Percentiles rank a stretch among this genome's conserved stretches.
Evolutionary conservation across 2,888 invertebrate genomes (phyloP).

Genomic region (Scotopteryx bipunctaria): DNA sequence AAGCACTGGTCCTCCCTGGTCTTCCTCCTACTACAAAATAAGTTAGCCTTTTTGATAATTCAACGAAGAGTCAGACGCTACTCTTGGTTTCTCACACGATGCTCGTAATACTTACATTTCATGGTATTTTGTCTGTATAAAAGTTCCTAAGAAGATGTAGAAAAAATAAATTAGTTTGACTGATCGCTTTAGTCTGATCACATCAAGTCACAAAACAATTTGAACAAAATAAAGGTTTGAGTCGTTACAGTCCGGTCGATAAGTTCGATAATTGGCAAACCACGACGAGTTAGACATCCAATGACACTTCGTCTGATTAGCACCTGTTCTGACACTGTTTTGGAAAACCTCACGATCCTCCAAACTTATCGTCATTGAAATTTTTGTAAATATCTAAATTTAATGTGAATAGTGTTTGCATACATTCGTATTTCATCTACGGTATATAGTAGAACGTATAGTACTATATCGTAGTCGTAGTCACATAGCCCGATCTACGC

Average conservation of each 20-base stretch:
- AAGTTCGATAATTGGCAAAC: constrained; percentile 45
- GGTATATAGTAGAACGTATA: not conserved
- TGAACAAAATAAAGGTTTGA: not conserved
- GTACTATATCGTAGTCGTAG: constrained; percentile 4
- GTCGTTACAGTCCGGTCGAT: not conserved
- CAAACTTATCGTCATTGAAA: constrained; percentile 1
- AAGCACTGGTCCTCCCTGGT: too few relatives aligned
- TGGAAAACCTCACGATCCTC: not conserved
- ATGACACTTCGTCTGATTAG: constrained; percentile 39
- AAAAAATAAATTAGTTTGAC: too few relatives aligned
- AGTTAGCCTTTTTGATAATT: too few relatives aligned
- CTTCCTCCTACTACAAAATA: too few relatives aligned
- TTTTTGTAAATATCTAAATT: not conserved
- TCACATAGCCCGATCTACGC: not conserved
- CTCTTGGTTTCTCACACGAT: too few relatives aligned
- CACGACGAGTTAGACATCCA: constrained; percentile 46
- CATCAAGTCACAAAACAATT: too few relatives aligned
- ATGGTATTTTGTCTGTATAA: too few relatives aligned
- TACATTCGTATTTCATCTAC: constrained; percentile 5
- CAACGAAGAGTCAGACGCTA: too few relatives aligned
- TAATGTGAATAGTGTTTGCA: not conserved
- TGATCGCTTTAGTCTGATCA: too few relatives aligned
- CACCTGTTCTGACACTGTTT: constrained; percentile 32
- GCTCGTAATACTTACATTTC: too few relatives aligned
- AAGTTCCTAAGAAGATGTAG: too few relatives aligned